Evolutionary conservation across 2,888 invertebrate genomes (phyloP).

Genomic region (Eupithecia insigniata): DNA sequence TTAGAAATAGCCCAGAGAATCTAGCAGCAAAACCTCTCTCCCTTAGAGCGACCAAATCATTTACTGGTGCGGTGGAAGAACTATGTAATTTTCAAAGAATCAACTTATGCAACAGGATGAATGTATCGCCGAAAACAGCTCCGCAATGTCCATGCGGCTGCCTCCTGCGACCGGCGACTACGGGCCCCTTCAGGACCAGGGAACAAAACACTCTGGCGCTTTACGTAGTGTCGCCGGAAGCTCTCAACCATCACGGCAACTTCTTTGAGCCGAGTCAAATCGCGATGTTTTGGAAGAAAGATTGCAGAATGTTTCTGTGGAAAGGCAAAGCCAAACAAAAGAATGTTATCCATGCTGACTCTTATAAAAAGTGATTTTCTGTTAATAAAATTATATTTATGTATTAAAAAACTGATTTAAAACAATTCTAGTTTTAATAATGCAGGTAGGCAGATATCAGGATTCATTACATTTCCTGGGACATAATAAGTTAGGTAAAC

Average conservation of each 20-base stretch:
- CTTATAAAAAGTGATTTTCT: slow-evolving; percentile 53
- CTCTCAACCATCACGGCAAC: slow-evolving; percentile 82
- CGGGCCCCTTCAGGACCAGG: slow-evolving; percentile 73
- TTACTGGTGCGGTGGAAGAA: slow-evolving; percentile 75
- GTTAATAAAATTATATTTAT: slow-evolving; percentile 40
- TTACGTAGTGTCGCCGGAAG: slow-evolving; percentile 80
- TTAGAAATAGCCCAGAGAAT: slow-evolving; percentile 68
- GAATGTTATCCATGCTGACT: slow-evolving; percentile 62
- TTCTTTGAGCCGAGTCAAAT: slow-evolving; percentile 84
- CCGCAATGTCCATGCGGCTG: slow-evolving; percentile 79
- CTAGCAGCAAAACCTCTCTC: slow-evolving; percentile 68
- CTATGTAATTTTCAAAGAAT: slow-evolving; percentile 72
- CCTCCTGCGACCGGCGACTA: slow-evolving; percentile 63
- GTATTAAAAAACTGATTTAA: slow-evolving; percentile 32
- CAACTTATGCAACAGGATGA: slow-evolving; percentile 66
- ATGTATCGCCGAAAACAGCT: slow-evolving; percentile 61
- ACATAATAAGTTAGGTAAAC: slow-evolving; percentile 35
- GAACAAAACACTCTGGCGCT: slow-evolving; percentile 74
- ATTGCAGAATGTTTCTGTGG: slow-evolving; percentile 88
- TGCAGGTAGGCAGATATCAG: neutral
- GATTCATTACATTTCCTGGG: slow-evolving; percentile 47
- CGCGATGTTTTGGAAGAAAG: slow-evolving; percentile 88
- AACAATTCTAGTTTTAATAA: slow-evolving; percentile 40
- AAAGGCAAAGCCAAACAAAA: slow-evolving; percentile 72
- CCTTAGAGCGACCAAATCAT: slow-evolving; percentile 77